Evolutionary conservation across 2,113 vertebrate genomes (phyloP).

Genomic region (Festucalex cinctus): DNA sequence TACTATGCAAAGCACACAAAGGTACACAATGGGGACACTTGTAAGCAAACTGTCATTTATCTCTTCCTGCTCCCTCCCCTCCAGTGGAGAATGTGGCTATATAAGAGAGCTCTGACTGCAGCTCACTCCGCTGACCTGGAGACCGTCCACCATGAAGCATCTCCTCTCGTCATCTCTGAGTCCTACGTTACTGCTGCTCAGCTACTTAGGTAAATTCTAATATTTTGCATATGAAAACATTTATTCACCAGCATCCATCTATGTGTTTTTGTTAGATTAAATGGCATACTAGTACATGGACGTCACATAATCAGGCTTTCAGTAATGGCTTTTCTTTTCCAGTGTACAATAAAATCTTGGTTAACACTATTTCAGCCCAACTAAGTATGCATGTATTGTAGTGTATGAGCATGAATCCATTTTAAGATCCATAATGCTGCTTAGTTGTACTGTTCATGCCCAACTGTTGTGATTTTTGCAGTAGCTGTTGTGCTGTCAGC

Average conservation of each 20-base stretch:
- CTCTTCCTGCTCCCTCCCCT: not conserved
- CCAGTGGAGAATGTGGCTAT: conserved; percentile 39
- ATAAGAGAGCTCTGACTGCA: conserved; percentile 35
- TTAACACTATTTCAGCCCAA: too few species aligned
- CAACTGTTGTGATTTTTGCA: not conserved
- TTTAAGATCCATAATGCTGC: too few species aligned
- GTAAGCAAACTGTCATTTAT: conserved; percentile 37
- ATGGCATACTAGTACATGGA: not conserved
- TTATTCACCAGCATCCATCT: not conserved
- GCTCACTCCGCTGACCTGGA: conserved; percentile 21
- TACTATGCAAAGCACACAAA: conserved; percentile 8
- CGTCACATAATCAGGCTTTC: too few species aligned
- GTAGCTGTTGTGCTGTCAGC: conserved; percentile 31
- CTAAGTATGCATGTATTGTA: too few species aligned
- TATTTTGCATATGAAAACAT: not conserved
- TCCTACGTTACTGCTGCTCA: conserved; percentile 45
- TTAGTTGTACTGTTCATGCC: not conserved
- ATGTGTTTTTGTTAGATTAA: not conserved
- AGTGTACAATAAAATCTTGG: too few species aligned
- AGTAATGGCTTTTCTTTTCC: too few species aligned
- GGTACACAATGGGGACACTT: conserved; percentile 58
- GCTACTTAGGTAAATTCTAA: conserved; percentile 64
- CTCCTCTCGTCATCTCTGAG: conserved; percentile 25
- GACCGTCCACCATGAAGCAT: conserved; percentile 60
- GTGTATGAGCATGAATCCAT: too few species aligned